Conservation (phyloP, 2,888 invertebrate species). For the Erannis defoliaria region DNA sequence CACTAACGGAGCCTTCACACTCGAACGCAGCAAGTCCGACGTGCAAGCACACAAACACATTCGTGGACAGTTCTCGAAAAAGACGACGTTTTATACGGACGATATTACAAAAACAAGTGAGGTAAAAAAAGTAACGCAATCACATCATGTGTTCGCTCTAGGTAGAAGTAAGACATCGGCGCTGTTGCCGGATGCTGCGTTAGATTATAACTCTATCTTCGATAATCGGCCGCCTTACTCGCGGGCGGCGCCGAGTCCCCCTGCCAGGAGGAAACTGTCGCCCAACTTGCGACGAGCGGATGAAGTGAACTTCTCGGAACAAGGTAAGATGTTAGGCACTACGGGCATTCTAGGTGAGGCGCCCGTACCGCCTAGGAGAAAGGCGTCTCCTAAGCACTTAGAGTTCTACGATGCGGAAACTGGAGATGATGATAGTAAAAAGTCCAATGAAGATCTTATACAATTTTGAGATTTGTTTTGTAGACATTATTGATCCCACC, state of each 20-base stretch:
- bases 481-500: constrained; percentile 42
- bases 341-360: constrained; percentile 70
- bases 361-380: constrained; percentile 76
- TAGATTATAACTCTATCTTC: constrained; percentile 71
- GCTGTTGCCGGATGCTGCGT: constrained; percentile 60
- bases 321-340: constrained; percentile 64
- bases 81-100: constrained; percentile 72
- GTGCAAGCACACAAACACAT: constrained; percentile 72
- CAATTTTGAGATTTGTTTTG: constrained; percentile 62
- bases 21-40: constrained; percentile 81
- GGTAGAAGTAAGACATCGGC: constrained; percentile 80
- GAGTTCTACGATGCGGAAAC: constrained; percentile 51
- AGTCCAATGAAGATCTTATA: constrained; percentile 74
- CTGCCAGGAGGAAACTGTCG: constrained; percentile 74
- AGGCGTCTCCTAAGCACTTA: constrained; percentile 69
- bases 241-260: constrained; percentile 80
- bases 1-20: constrained; percentile 73
- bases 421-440: constrained; percentile 44
- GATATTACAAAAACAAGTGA: constrained; percentile 31
- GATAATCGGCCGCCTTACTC: constrained; percentile 75
- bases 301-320: constrained; percentile 64
- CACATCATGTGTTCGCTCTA: constrained; percentile 61
- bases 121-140: constrained; percentile 45
- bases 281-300: constrained; percentile 59
- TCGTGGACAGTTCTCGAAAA: constrained; percentile 60